Evolutionary conservation across 2,888 invertebrate species (phyloP).

Genomic region (Epinotia ramella): DNA sequence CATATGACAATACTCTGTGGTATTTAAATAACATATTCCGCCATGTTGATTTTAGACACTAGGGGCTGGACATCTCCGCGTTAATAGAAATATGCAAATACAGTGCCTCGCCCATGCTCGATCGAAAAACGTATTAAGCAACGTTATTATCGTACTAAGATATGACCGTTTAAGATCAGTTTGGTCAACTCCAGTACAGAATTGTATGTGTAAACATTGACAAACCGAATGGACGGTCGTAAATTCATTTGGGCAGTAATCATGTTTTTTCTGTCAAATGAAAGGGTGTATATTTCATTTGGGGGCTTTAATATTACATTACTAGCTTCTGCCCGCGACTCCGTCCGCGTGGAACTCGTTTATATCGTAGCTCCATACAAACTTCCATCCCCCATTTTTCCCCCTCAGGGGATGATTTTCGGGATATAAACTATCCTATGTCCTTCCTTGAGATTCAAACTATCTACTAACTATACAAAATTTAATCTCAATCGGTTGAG

Average conservation of each 20-base stretch:
- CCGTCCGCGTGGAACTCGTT: no score
- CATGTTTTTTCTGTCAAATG: slow-evolving; percentile 31
- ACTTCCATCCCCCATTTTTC: no score
- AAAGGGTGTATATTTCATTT: slow-evolving; percentile 39
- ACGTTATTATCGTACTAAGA: neutral
- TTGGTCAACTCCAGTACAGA: slow-evolving; percentile 72
- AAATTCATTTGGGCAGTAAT: slow-evolving; percentile 43
- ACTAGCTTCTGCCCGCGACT: no score
- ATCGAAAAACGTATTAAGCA: slow-evolving; percentile 54
- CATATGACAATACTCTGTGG: slow-evolving; percentile 6
- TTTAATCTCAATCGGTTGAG: no score
- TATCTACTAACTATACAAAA: no score
- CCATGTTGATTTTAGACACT: slow-evolving; percentile 67
- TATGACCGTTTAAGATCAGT: neutral
- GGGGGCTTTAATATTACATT: slow-evolving; percentile 16
- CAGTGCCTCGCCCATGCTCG: slow-evolving; percentile 28
- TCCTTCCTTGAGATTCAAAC: no score
- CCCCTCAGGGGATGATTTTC: no score
- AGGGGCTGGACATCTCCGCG: slow-evolving; percentile 61
- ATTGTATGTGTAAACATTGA: slow-evolving; percentile 71
- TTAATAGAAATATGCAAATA: slow-evolving; percentile 81
- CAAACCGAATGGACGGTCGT: slow-evolving; percentile 57
- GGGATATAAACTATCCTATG: no score
- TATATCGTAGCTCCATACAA: no score
- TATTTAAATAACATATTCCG: slow-evolving; percentile 30